Evolutionary conservation across 2,888 invertebrate genomes (phyloP).

Genomic region (Sialis fuliginosa): DNA sequence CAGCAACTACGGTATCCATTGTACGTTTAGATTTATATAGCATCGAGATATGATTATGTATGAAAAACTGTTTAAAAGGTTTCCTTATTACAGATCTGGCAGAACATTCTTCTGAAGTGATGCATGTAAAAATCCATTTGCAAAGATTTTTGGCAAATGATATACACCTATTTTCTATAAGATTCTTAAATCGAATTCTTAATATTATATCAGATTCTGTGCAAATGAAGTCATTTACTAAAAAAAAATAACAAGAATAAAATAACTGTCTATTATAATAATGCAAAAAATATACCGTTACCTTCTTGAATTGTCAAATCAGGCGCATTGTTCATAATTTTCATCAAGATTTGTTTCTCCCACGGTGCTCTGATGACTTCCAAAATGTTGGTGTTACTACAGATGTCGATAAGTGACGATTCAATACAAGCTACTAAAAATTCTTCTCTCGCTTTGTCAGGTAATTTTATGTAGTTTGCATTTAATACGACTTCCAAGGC

Average conservation of each 20-base stretch:
- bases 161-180: no score
- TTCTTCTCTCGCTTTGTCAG: background rate
- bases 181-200: no score
- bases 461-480: background rate
- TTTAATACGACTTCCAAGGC: background rate
- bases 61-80: background rate
- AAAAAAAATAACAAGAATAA: no score
- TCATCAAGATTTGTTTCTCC: constrained; percentile 20
- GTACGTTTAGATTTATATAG: background rate
- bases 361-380: constrained; percentile 23
- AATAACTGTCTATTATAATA: no score
- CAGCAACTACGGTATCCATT: background rate
- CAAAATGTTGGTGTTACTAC: background rate
- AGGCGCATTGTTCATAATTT: constrained; percentile 19
- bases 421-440: background rate
- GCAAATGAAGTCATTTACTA: no score
- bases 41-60: background rate
- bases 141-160: no score
- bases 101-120: no score
- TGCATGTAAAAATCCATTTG: no score
- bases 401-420: background rate
- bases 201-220: no score
- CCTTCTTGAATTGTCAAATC: constrained; percentile 20
- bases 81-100: no score
- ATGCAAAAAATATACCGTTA: constrained; percentile 8